phyloP scores from a whole-genome alignment of 2,113 vertebrate species.

The Entomyzon cyanotis region DNA sequence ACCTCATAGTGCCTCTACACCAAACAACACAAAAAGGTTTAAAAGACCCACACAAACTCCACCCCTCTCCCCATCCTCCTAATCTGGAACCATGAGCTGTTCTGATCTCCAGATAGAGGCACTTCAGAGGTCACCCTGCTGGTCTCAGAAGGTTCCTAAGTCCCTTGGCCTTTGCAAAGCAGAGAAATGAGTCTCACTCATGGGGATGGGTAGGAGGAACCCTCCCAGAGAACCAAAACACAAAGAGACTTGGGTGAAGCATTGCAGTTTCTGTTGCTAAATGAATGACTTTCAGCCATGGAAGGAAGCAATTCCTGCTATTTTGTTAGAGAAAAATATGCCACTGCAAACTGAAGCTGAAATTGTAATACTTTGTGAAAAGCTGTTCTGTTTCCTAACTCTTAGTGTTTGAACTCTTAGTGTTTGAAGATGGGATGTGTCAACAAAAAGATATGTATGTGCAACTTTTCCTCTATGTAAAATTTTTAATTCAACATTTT shows the following conservation, averaged over 20 bases:
- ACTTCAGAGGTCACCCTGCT: not conserved
- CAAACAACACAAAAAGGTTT: not conserved
- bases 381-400: not conserved
- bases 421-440: not conserved
- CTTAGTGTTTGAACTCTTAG: not conserved
- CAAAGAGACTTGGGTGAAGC: not conserved
- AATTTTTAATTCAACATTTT: not conserved
- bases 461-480: not conserved
- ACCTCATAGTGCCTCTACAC: not conserved
- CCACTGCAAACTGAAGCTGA: not conserved
- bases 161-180: not conserved
- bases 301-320: not conserved
- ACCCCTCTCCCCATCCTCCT: accelerated
- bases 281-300: not conserved
- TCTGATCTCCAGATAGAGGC: not conserved
- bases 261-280: not conserved
- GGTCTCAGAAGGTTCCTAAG: not conserved
- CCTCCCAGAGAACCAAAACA: not conserved
- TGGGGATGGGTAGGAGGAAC: not conserved
- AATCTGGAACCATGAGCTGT: not conserved
- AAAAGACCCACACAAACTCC: not conserved
- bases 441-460: not conserved
- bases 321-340: not conserved
- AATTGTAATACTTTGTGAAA: not conserved
- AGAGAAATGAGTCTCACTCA: not conserved